Conservation (phyloP, 2,797 vertebrate genomes). For the Chiroxiphia lanceolata region DNA sequence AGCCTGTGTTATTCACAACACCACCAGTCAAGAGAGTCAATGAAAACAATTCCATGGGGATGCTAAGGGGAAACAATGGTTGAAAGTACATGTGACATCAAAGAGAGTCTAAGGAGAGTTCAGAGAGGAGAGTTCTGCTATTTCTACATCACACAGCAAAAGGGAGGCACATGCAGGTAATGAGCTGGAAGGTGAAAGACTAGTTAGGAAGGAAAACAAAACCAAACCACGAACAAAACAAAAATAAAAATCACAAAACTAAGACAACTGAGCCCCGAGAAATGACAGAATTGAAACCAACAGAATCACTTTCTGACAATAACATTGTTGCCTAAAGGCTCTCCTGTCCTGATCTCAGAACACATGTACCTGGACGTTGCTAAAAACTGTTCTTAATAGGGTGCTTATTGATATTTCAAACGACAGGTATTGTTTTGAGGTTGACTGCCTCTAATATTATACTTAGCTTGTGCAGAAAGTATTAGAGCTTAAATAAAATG, state of each 20-base stretch:
- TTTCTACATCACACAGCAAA: neutral
- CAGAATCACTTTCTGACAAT: neutral
- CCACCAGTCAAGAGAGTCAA: neutral
- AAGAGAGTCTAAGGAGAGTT: too few relatives aligned
- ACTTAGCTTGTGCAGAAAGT: neutral
- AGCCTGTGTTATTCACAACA: neutral
- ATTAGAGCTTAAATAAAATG: neutral
- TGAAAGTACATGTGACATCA: neutral
- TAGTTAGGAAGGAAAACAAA: neutral
- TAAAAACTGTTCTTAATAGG: neutral
- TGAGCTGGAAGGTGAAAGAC: neutral
- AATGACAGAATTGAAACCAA: neutral
- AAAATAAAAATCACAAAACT: neutral
- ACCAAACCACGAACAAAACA: neutral
- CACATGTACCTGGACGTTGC: rapidly evolving
- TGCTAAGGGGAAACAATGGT: neutral
- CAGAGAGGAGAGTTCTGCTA: neutral
- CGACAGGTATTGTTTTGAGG: neutral
- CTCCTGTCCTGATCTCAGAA: neutral
- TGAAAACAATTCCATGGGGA: rapidly evolving
- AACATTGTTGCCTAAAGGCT: neutral
- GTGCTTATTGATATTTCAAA: neutral
- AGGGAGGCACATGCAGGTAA: neutral
- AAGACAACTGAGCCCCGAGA: neutral
- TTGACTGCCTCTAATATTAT: neutral